Evolutionary conservation across 2,113 vertebrate species (phyloP).

Genomic region (Monopterus albus): DNA sequence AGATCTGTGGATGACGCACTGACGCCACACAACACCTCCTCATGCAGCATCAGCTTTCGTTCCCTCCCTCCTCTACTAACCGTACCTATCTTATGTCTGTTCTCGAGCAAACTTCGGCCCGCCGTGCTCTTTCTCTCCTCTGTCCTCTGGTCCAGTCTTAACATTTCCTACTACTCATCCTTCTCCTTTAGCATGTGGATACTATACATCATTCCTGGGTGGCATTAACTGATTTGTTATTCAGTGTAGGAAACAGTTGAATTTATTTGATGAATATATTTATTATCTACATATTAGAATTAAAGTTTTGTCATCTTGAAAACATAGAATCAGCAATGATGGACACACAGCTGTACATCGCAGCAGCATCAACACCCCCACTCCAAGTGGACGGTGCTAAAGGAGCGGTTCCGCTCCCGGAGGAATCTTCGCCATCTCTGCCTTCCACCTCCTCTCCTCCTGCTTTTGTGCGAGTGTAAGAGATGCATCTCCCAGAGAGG

Average conservation of each 20-base stretch:
- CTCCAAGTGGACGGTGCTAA: constrained; percentile 9
- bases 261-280: too few species aligned
- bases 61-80: neutral
- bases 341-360: neutral
- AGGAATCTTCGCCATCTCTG: constrained; percentile 26
- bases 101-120: neutral
- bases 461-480: constrained; percentile 24
- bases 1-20: neutral
- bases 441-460: constrained; percentile 13
- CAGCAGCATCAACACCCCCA: too few species aligned
- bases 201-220: too few species aligned
- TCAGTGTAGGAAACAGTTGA: too few species aligned
- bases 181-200: too few species aligned
- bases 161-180: neutral
- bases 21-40: neutral
- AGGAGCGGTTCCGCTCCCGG: constrained; percentile 22
- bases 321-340: neutral
- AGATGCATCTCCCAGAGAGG: constrained; percentile 43
- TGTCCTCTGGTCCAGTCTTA: neutral
- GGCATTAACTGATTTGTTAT: too few species aligned
- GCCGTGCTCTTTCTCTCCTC: neutral
- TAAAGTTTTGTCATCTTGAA: neutral
- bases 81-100: neutral
- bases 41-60: neutral
- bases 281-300: too few species aligned